Evolutionary conservation across 2,888 invertebrate species (phyloP).

Genomic region (Flabesymbios commensalis): DNA sequence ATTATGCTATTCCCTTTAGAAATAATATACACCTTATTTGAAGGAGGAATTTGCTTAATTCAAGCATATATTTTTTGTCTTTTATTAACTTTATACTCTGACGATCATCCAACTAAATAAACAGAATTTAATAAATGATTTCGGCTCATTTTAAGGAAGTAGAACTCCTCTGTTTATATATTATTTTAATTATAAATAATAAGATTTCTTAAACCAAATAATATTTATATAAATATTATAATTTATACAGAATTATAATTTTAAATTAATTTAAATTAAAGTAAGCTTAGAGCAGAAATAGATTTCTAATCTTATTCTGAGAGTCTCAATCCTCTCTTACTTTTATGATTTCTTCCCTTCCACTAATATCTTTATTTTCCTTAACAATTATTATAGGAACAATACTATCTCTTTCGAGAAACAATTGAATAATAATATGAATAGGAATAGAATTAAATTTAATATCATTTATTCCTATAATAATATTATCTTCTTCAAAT

Average conservation of each 20-base stretch:
- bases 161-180: conserved; percentile 6
- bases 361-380: background rate
- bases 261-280: conserved; percentile 8
- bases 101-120: conserved; percentile 31
- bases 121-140: conserved; percentile 15
- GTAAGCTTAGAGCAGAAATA: too few relatives aligned
- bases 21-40: conserved; percentile 33
- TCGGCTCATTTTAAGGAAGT: conserved; percentile 21
- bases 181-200: conserved; percentile 15
- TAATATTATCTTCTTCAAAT: too few relatives aligned
- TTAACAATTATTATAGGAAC: conserved; percentile 5
- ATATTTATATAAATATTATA: conserved; percentile 15
- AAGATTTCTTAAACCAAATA: conserved; percentile 19
- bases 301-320: too few relatives aligned
- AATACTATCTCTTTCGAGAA: too few relatives aligned
- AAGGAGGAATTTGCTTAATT: conserved; percentile 39
- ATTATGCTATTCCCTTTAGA: conserved; percentile 14
- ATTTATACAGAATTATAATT: conserved; percentile 7
- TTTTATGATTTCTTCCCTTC: background rate
- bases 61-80: conserved; percentile 41
- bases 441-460: too few relatives aligned
- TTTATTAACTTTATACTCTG: conserved; percentile 33
- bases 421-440: too few relatives aligned
- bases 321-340: background rate
- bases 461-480: too few relatives aligned